A percentile compares a stretch with the other conserved stretches of the same genome.
Conservation (phyloP, 2,888 invertebrate genomes). For the Trichogramma dendrolimi region DNA sequence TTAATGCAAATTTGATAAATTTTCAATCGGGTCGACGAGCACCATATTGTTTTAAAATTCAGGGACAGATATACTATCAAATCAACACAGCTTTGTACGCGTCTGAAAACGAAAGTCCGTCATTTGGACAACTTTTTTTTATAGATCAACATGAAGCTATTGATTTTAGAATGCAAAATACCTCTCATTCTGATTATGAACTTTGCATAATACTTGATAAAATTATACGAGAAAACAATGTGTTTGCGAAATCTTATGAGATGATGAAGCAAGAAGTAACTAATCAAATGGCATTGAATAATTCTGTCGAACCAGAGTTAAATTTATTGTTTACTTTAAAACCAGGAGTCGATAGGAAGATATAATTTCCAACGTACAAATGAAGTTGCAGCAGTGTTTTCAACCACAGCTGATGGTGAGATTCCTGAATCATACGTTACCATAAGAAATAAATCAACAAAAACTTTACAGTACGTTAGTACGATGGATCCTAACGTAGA, state of each 20-base stretch:
- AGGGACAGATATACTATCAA: conserved; percentile 3
- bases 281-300: not conserved
- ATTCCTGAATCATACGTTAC: conserved; percentile 29
- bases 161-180: too few species aligned
- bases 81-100: conserved; percentile 9
- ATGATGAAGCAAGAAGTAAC: too few species aligned
- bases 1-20: conserved; percentile 20
- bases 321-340: conserved; percentile 6
- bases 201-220: too few species aligned
- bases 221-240: too few species aligned
- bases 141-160: conserved; percentile 20
- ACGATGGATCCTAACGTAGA: conserved; percentile 32
- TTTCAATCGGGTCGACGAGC: conserved; percentile 10
- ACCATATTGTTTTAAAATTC: conserved; percentile 16
- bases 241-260: too few species aligned
- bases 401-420: conserved; percentile 31
- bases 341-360: conserved; percentile 1
- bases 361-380: conserved; percentile 31
- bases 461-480: conserved; percentile 24
- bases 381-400: conserved; percentile 31
- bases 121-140: conserved; percentile 16
- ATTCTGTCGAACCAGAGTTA: not conserved
- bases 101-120: not conserved
- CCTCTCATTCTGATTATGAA: too few species aligned
- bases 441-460: conserved; percentile 24